Evolutionary conservation across 2,113 vertebrate species (phyloP).

Genomic region (Martes martes): DNA sequence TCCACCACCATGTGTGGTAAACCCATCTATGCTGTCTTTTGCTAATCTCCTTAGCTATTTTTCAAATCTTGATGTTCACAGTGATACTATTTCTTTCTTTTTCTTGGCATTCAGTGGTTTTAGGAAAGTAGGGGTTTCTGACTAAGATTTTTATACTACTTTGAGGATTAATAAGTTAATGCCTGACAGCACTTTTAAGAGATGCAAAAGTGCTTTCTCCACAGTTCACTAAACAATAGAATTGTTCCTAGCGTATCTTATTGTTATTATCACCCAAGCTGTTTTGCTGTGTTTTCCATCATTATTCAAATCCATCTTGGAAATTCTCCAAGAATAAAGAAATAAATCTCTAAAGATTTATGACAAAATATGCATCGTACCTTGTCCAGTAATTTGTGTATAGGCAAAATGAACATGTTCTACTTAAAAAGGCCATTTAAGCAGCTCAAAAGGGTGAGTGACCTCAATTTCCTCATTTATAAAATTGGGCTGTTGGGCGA

Average conservation of each 20-base stretch:
- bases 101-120: not conserved
- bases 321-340: not conserved
- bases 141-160: not conserved
- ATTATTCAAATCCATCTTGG: constrained; percentile 27
- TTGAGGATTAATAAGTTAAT: constrained; percentile 16
- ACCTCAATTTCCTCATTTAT: constrained; percentile 31
- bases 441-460: not conserved
- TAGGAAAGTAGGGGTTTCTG: not conserved
- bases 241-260: not conserved
- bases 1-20: not conserved
- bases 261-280: not conserved
- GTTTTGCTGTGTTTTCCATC: not conserved
- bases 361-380: not conserved
- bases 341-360: not conserved
- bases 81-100: not conserved
- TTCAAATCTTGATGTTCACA: not conserved
- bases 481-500: not conserved
- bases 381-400: not conserved
- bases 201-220: not conserved
- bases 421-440: not conserved
- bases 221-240: not conserved
- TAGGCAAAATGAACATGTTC: not conserved
- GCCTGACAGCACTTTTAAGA: not conserved
- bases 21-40: not conserved
- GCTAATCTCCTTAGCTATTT: not conserved